Base-by-base conservation (phyloP, 2,888 invertebrate species). In the Amphipoea oculea region DNA sequence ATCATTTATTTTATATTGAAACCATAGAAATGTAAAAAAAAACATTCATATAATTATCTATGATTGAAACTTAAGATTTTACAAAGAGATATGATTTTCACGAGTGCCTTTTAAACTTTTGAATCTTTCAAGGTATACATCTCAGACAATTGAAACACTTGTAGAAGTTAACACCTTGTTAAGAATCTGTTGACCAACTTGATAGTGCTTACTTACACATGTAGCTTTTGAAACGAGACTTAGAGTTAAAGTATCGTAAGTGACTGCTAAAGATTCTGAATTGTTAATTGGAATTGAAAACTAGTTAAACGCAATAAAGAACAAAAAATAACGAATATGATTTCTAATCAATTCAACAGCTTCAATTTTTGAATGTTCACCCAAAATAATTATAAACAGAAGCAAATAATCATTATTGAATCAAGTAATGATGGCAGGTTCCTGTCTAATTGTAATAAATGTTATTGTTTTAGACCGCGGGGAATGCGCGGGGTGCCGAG, bases 91-190 rank as follows among this genome's bases (percentile, higher is more conserved):
- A 54, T 40, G 17, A 54, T 40, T 54, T 36, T 54, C 14, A 54
- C 9, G 36, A 70, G 9, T 69, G 14, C 14, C 14, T 36, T 54
- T 17, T 17, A 17, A 73, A 74, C 66, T 36, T 66, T n/a, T 36
- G 3, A 66, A 29, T 60, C 9, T 66, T 42, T n/a, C 6, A 14
- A 60, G 17, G 60, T 51, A 29, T 66, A 29, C 29, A 29, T 29
- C 40, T 70, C 63, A 29, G n/a, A 73, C 14, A 67, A 36, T 60
- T 67, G 7, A n/a, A 60, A 60, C 14, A 36, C 45, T 75, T 60
- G 20, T 69, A 14, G 80, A 74, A 74, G 62, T 68, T 74, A 76
- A 57, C 14, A 7, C 45, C 29, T 62, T 82, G 57, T 65, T 36
- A 51, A n/a, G 29, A 29, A 12, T 14, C 17, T 57, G 23, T 11